These are phyloP conservation scores for Cantharis nigra DNA, from an alignment of 2,888 invertebrate genomes.

Conservation along the genomic window DNA sequence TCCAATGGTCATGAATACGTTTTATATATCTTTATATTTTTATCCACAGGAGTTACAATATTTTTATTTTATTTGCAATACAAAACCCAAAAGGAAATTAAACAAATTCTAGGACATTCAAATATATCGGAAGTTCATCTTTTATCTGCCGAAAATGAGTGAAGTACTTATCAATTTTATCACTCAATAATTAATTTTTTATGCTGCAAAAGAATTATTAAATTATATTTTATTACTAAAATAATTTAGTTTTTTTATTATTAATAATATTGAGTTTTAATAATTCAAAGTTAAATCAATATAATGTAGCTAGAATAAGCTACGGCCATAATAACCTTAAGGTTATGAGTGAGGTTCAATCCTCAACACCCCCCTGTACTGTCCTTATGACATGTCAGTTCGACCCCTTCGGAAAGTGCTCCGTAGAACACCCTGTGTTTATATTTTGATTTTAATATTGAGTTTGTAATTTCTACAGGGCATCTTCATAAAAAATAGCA, in stretches of 20 bases:
- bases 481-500: too few species aligned
- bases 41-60: constrained; percentile 40
- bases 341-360: too few species aligned
- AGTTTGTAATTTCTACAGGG: too few species aligned
- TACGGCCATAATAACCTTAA: too few species aligned
- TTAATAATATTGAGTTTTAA: too few species aligned
- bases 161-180: not conserved
- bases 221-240: not conserved
- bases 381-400: too few species aligned
- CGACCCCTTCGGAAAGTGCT: too few species aligned
- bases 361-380: too few species aligned
- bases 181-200: not conserved
- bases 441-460: too few species aligned
- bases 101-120: not conserved
- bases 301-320: too few species aligned
- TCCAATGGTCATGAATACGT: constrained; percentile 25
- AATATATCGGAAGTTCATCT: constrained; percentile 9
- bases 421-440: too few species aligned
- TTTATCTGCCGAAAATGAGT: not conserved
- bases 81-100: constrained; percentile 37
- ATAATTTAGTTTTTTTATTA: not conserved
- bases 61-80: constrained; percentile 45
- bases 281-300: too few species aligned
- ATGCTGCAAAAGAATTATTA: not conserved
- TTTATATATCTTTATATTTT: constrained; percentile 35